A percentile compares a stretch with the other conserved stretches of the same genome.
phyloP scores from a whole-genome alignment of 2,888 invertebrate genomes.

The Drosophila cyrtoloma region DNA sequence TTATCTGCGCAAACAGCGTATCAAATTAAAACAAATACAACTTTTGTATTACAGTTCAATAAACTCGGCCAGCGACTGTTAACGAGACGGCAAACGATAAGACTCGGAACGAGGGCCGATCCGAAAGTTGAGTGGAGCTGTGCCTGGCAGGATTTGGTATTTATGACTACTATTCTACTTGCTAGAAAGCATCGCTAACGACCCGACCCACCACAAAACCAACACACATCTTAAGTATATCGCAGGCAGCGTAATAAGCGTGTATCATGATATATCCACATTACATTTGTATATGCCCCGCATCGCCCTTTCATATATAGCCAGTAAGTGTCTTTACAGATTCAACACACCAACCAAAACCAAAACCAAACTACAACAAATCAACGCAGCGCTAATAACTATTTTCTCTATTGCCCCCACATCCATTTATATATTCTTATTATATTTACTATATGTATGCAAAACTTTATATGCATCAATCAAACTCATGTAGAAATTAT shows the following conservation, averaged over 20 bases:
- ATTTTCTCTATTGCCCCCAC: slow-evolving; percentile 35
- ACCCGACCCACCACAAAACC: slow-evolving; percentile 43
- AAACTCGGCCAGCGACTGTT: slow-evolving; percentile 13
- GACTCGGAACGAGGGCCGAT: slow-evolving; percentile 1
- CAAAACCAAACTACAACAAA: slow-evolving; percentile 80
- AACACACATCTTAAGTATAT: slow-evolving; percentile 77
- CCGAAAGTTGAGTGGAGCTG: slow-evolving; percentile 26
- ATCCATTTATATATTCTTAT: slow-evolving; percentile 27
- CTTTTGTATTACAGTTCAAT: slow-evolving; percentile 39
- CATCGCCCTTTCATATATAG: slow-evolving; percentile 45
- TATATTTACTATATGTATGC: slow-evolving; percentile 13
- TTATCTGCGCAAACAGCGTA: slow-evolving; percentile 21
- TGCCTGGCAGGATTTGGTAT: slow-evolving; percentile 75
- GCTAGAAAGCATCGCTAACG: slow-evolving; percentile 72
- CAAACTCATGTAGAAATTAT: slow-evolving; percentile 53
- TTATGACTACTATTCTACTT: slow-evolving; percentile 80
- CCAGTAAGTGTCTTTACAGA: slow-evolving; percentile 78
- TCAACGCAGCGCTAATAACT: slow-evolving; percentile 71
- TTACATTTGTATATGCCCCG: slow-evolving; percentile 44
- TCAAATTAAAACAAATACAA: slow-evolving; percentile 1
- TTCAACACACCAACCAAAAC: slow-evolving; percentile 43
- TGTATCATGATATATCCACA: slow-evolving; percentile 59
- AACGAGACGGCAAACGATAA: slow-evolving; percentile 3
- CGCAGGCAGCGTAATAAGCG: slow-evolving; percentile 62
- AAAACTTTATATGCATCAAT: neutral